Conservation (phyloP, 2,113 vertebrate genomes). For the Alethe castanea region DNA sequence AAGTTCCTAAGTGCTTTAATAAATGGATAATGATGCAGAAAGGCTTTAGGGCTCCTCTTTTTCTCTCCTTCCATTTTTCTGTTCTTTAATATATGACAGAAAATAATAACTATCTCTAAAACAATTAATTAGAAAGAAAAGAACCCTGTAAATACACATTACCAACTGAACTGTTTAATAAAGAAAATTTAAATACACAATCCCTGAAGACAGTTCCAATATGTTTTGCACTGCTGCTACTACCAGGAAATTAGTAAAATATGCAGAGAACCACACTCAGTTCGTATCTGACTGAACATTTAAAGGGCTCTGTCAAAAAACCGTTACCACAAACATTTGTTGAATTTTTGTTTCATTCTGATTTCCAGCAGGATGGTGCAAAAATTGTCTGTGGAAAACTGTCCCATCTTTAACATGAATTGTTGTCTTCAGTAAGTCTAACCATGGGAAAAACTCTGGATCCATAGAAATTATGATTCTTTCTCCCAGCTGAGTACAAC, state of each 20-base stretch:
- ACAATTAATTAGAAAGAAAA: background rate
- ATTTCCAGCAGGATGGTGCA: fast-evolving
- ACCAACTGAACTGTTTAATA: background rate
- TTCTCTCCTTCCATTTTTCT: background rate
- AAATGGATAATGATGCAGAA: background rate
- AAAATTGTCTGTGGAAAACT: background rate
- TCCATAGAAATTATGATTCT: background rate
- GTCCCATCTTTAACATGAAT: background rate
- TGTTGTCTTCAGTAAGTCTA: background rate
- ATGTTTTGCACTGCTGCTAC: background rate
- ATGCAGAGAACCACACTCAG: background rate
- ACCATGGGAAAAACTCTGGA: background rate
- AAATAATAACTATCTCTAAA: background rate
- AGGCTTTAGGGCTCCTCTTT: background rate
- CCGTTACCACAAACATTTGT: background rate
- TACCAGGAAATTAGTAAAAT: background rate
- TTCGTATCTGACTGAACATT: background rate
- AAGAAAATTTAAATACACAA: background rate
- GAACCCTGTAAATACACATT: background rate
- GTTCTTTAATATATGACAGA: background rate
- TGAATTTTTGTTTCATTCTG: background rate
- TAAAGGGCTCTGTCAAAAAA: background rate
- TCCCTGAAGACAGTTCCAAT: background rate
- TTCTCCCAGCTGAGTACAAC: background rate
- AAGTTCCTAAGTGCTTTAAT: background rate